Evolutionary conservation across 2,888 invertebrate genomes (phyloP).

Genomic region (Apodemia duryi): DNA sequence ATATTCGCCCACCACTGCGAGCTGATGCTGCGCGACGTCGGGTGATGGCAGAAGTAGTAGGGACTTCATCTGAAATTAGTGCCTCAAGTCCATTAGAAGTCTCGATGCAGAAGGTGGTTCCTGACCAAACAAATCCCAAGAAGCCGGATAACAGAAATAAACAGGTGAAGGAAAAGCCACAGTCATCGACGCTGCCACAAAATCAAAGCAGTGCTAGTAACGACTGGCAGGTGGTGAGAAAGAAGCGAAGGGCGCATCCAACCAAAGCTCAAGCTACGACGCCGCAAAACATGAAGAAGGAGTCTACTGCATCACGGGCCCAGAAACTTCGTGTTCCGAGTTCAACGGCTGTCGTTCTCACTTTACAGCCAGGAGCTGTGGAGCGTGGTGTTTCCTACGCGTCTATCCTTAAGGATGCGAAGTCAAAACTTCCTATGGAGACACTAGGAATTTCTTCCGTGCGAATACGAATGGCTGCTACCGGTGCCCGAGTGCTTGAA

Average conservation of each 20-base stretch:
- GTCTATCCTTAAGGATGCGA: constrained; percentile 12
- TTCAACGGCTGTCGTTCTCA: neutral
- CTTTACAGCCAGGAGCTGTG: constrained; percentile 18
- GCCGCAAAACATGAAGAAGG: neutral
- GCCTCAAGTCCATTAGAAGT: neutral
- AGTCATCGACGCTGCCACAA: neutral
- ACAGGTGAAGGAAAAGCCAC: neutral
- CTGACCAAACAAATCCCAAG: neutral
- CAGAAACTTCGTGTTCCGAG: neutral
- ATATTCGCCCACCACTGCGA: neutral
- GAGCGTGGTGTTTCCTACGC: constrained; percentile 19
- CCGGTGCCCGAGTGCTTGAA: constrained; percentile 27
- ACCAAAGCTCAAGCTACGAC: too few relatives aligned
- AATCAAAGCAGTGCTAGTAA: neutral
- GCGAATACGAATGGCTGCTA: constrained; percentile 16
- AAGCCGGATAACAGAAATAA: neutral
- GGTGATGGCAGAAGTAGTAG: neutral
- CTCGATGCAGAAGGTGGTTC: neutral
- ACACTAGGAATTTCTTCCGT: constrained; percentile 18
- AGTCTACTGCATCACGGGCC: neutral
- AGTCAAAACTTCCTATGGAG: constrained; percentile 8
- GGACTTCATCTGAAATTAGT: neutral
- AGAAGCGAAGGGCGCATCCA: neutral
- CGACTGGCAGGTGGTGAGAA: neutral
- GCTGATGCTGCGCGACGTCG: neutral